These are phyloP conservation scores for Umimayanthus chanpuru DNA, from an alignment of 92 coral and sea anemone genomes.

Conservation along the genomic window DNA sequence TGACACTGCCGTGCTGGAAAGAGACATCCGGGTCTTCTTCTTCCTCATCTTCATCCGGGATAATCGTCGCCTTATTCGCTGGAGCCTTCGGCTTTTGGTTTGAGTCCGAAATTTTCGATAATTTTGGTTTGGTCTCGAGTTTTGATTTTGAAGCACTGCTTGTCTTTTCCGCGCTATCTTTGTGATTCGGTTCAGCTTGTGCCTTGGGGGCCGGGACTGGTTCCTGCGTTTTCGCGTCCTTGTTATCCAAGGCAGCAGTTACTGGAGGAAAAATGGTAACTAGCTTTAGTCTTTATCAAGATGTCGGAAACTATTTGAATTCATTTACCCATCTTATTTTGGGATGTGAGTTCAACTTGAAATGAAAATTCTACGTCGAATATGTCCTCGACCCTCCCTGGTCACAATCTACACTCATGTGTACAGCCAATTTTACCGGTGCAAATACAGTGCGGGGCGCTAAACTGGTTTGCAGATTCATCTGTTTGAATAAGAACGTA, in stretches of 20 bases:
- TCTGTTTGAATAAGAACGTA: no score
- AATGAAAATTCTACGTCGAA: no score
- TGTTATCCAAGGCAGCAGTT: background rate
- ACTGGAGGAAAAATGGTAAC: constrained; percentile 3
- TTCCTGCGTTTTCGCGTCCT: background rate
- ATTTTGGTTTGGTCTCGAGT: background rate
- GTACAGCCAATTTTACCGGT: no score
- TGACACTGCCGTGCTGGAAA: constrained; percentile 90
- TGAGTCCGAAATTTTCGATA: background rate
- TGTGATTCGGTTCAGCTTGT: background rate
- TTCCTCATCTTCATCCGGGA: constrained; percentile 27
- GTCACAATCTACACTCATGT: no score
- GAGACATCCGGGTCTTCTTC: constrained; percentile 65
- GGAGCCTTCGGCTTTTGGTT: constrained; percentile 16
- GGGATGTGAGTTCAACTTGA: no score
- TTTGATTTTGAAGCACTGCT: background rate
- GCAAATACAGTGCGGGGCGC: no score
- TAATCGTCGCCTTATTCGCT: constrained; percentile 8
- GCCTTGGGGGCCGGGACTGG: background rate
- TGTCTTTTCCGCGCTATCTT: background rate
- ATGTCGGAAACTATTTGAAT: background rate
- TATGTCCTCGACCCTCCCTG: no score
- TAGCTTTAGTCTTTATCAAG: background rate
- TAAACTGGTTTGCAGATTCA: no score
- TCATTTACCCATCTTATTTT: no score